Base-by-base conservation (phyloP, 2,888 invertebrate genomes). In the Cantharis rustica region DNA sequence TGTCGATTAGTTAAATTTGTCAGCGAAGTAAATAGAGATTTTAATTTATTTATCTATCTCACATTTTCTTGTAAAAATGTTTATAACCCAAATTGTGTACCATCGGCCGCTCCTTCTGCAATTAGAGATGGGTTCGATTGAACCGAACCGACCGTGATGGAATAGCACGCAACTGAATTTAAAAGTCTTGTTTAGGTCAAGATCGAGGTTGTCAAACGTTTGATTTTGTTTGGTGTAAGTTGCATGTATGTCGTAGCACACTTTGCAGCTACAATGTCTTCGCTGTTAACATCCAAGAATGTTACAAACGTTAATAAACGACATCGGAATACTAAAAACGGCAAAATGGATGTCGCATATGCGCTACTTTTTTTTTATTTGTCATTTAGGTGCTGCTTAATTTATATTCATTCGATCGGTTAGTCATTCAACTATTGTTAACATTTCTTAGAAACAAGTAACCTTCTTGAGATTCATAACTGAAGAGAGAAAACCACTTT, bases 121-220 rank as follows among this genome's bases (percentile, higher is more conserved):
- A 47, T 47, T 47, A 47, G 47, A 47, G 47, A 47, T 47, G 47
- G 47, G 47, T 66, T 17, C 23, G 15, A n/a, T 17, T 10, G n/a
- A 20, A 17, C 0, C 17, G 9, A 20, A 11, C 11, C n/a, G 16
- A 70, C 72, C 76, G 70, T 74, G 77, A 68, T 71, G 74, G 77
- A 77, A 71, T 23, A 47, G 62, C 31, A 66, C 26, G 61, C 17
- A 10, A 16, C 27, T 23, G 27, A 71, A 68, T 75, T 86, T 87
- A 86, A 87, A 87, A 86, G 86, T 82, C 86, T 84, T 82, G 84
- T 84, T 84, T 83, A 81, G 85, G 83, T 84, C 83, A 84, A 84
- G 83, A 83, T 80, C 82, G 81, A 79, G 83, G 82, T 80, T 84
- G 82, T 80, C 82, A 81, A 79, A 75, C 78, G 73, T 69, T 69